phyloP scores from a whole-genome alignment of 2,113 vertebrate species.

The Gallinago undulata region DNA sequence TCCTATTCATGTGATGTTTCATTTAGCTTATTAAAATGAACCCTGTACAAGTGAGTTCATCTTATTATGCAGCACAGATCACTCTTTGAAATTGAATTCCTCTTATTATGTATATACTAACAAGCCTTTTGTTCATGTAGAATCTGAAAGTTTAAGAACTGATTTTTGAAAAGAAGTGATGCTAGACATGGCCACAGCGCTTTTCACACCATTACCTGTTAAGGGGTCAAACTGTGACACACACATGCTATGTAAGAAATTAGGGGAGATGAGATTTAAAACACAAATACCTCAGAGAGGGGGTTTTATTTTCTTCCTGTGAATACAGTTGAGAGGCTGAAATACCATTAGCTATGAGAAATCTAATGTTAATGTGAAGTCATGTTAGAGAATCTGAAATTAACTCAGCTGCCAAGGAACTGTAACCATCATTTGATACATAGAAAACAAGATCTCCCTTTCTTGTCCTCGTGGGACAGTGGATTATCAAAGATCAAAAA shows the following conservation, averaged over 20 bases:
- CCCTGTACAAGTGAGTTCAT: background rate
- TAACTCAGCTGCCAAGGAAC: background rate
- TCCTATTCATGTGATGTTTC: background rate
- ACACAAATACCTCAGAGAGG: background rate
- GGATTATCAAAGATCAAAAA: constrained; percentile 10
- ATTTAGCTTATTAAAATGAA: constrained; percentile 37
- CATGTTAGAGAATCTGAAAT: background rate
- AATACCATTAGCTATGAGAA: background rate
- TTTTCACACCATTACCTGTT: background rate
- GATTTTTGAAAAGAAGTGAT: background rate
- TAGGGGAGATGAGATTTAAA: background rate
- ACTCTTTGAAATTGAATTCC: background rate
- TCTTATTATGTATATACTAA: background rate
- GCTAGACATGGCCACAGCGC: background rate
- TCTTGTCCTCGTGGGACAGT: background rate
- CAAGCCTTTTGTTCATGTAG: background rate
- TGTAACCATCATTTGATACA: background rate
- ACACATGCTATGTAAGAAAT: fast-evolving
- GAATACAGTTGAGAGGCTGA: background rate
- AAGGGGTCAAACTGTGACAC: background rate
- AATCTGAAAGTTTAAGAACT: background rate
- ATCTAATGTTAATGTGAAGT: background rate
- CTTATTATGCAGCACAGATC: background rate
- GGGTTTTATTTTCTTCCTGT: background rate
- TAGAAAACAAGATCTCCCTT: background rate